A percentile compares a stretch with the other conserved stretches of the same genome.
Conservation (phyloP, 2,888 invertebrate genomes). For the Ferrisia virgata region DNA sequence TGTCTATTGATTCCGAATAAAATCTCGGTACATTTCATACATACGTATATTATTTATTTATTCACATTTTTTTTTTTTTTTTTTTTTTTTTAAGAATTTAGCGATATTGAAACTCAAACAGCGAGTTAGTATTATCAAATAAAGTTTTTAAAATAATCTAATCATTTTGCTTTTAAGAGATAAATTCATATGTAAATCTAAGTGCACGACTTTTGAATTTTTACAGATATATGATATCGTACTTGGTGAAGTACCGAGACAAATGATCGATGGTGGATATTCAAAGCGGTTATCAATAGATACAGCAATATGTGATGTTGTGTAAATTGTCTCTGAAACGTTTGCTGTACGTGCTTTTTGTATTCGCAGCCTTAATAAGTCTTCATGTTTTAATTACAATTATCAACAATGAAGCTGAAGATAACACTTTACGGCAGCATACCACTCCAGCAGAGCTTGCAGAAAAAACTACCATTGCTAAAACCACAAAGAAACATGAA, state of each 20-base stretch:
- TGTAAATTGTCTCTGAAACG: constrained; percentile 36
- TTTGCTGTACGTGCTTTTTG: constrained; percentile 33
- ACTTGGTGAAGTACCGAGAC: neutral
- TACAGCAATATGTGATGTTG: constrained; percentile 39
- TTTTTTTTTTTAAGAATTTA: neutral
- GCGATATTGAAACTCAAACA: neutral
- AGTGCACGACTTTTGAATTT: neutral
- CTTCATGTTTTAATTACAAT: constrained; percentile 14
- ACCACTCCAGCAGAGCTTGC: neutral
- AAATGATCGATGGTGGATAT: neutral
- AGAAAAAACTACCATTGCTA: neutral
- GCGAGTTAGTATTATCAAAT: neutral
- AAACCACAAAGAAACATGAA: neutral
- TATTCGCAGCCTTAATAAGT: neutral
- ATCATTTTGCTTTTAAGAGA: neutral
- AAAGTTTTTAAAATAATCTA: neutral
- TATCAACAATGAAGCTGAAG: neutral
- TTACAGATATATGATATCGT: neutral
- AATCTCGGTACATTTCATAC: neutral
- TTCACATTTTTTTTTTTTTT: neutral
- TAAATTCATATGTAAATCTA: neutral
- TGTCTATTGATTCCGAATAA: neutral
- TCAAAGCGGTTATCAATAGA: constrained; percentile 12
- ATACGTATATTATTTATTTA: neutral
- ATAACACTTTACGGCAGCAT: neutral